A percentile compares a stretch with the other conserved stretches of the same genome.
Conservation (phyloP, 1,140 invertebrate genomes). For the Tribolium madens region DNA sequence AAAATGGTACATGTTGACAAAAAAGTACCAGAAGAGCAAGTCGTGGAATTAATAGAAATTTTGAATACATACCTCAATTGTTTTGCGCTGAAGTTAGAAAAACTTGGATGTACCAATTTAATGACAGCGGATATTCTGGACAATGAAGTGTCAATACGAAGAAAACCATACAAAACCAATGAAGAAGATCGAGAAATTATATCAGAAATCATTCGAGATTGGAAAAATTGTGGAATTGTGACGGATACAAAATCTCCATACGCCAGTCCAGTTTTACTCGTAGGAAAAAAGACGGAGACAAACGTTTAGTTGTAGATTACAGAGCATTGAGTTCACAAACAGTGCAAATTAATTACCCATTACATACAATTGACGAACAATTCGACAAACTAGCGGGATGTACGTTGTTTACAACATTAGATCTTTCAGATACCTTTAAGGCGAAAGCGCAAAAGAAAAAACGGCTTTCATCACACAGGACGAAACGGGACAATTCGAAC, state of each 20-base stretch:
- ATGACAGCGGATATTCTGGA: not conserved
- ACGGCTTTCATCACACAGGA: slow-evolving; percentile 65
- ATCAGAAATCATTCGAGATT: not conserved
- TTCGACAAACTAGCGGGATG: slow-evolving; percentile 26
- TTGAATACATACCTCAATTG: not conserved
- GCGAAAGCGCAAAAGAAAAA: slow-evolving; percentile 22
- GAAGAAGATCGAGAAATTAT: not conserved
- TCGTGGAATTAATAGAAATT: too few relatives aligned
- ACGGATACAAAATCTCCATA: not conserved
- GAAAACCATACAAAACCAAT: not conserved
- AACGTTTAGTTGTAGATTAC: slow-evolving; percentile 39
- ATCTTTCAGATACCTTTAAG: slow-evolving; percentile 16
- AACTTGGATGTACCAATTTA: not conserved
- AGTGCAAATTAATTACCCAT: not conserved
- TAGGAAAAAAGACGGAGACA: slow-evolving; percentile 6
- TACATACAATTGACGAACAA: slow-evolving; percentile 37
- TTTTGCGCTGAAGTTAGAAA: slow-evolving; percentile 2
- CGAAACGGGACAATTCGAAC: slow-evolving; percentile 64
- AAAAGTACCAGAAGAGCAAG: too few relatives aligned
- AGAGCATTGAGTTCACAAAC: slow-evolving; percentile 30
- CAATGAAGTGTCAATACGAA: not conserved
- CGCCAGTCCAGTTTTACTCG: not conserved
- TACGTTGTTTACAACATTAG: not conserved
- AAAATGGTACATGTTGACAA: too few relatives aligned
- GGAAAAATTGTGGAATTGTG: slow-evolving; percentile 2